These are phyloP conservation scores for Neodiprion lecontei DNA, from an alignment of 1,140 invertebrate genomes.

Conservation along the genomic window DNA sequence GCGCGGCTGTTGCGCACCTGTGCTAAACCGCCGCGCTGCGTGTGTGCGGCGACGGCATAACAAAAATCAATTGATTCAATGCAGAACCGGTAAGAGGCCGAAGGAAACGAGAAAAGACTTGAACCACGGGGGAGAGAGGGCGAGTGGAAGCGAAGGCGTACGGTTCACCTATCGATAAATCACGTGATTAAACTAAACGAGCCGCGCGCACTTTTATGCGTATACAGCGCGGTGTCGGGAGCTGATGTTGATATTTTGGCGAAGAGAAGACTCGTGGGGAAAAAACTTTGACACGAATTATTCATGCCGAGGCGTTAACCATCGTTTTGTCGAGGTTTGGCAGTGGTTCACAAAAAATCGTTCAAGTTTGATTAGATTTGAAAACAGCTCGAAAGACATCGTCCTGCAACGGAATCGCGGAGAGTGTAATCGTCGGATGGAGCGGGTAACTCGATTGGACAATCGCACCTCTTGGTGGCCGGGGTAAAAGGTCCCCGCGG, in stretches of 20 bases:
- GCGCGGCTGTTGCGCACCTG: background rate
- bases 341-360: background rate
- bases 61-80: constrained; percentile 9
- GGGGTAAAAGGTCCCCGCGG: constrained; percentile 3
- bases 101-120: background rate
- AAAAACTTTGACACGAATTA: too few relatives aligned
- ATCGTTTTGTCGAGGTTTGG: background rate
- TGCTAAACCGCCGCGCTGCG: too few relatives aligned
- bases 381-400: background rate
- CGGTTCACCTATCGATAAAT: constrained; percentile 14
- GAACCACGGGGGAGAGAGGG: constrained; percentile 9
- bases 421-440: background rate
- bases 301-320: background rate
- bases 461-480: background rate
- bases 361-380: background rate
- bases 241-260: too few relatives aligned
- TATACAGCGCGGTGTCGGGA: constrained; percentile 19
- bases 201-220: constrained; percentile 3
- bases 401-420: background rate
- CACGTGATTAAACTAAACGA: constrained; percentile 42
- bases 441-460: constrained; percentile 2
- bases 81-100: background rate
- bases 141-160: background rate
- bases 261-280: too few relatives aligned
- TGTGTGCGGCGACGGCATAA: constrained; percentile 2